Evolutionary conservation across 2,113 vertebrate genomes (phyloP).

Genomic region (Odocoileus virginianus): DNA sequence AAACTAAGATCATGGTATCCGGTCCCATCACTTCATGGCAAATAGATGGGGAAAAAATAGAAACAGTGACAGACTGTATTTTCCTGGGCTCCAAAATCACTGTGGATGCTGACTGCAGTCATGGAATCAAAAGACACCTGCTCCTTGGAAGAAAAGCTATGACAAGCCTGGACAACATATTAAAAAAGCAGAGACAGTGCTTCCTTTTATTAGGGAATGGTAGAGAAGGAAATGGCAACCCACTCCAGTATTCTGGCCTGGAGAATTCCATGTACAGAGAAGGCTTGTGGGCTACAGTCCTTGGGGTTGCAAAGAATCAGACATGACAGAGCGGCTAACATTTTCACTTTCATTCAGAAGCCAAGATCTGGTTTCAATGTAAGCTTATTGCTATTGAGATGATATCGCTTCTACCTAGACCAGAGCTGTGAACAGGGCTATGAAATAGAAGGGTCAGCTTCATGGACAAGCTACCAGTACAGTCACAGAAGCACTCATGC

Average conservation of each 20-base stretch:
- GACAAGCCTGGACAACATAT: not conserved
- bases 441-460: not conserved
- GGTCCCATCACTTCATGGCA: not conserved
- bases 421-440: not conserved
- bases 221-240: not conserved
- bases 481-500: not conserved
- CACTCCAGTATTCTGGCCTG: not conserved
- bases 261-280: not conserved
- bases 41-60: not conserved
- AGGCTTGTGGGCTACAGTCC: not conserved
- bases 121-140: not conserved
- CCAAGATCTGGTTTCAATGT: not conserved
- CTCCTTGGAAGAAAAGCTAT: not conserved
- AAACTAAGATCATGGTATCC: not conserved
- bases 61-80: not conserved
- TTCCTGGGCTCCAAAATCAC: not conserved
- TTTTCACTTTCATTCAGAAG: constrained; percentile 4
- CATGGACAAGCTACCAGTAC: not conserved
- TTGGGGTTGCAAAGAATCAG: not conserved
- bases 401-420: not conserved
- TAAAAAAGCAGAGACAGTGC: not conserved
- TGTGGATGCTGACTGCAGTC: not conserved
- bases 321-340: not conserved
- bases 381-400: not conserved
- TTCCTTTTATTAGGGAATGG: not conserved